phyloP scores from a whole-genome alignment of 2,113 vertebrate species.

The Protobothrops mucrosquamatus region DNA sequence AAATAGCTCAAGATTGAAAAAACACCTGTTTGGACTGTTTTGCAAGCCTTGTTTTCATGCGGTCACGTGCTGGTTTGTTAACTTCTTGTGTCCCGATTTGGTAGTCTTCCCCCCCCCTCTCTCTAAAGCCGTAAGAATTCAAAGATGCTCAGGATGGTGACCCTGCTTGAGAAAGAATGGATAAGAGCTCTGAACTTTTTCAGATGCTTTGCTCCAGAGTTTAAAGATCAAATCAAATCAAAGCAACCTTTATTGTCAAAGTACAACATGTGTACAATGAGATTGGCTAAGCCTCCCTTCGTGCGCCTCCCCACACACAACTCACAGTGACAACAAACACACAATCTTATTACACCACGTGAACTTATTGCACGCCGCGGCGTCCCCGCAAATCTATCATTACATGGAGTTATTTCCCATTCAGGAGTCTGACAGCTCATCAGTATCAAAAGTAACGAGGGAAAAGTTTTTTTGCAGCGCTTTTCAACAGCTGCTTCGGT shows the following conservation, averaged over 20 bases:
- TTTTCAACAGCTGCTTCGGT: not conserved
- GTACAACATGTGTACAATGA: too few species aligned
- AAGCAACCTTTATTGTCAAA: too few species aligned
- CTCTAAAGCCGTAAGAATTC: not conserved
- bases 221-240: not conserved
- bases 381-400: too few species aligned
- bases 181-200: not conserved
- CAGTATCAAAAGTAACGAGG: too few species aligned
- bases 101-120: accelerated
- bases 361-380: too few species aligned
- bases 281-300: too few species aligned
- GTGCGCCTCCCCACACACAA: too few species aligned
- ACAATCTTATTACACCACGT: too few species aligned
- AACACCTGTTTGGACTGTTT: not conserved
- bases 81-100: not conserved
- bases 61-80: not conserved
- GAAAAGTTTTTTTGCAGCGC: not conserved
- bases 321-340: too few species aligned
- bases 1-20: not conserved
- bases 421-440: too few species aligned
- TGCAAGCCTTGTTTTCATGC: not conserved
- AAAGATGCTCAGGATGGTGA: not conserved
- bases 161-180: not conserved
- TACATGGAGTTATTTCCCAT: too few species aligned
- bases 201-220: not conserved